Evolutionary conservation across 2,113 vertebrate species (phyloP), one percentile per base, ranked within the genome.

Genomic region (Elgaria multicarinata): DNA sequence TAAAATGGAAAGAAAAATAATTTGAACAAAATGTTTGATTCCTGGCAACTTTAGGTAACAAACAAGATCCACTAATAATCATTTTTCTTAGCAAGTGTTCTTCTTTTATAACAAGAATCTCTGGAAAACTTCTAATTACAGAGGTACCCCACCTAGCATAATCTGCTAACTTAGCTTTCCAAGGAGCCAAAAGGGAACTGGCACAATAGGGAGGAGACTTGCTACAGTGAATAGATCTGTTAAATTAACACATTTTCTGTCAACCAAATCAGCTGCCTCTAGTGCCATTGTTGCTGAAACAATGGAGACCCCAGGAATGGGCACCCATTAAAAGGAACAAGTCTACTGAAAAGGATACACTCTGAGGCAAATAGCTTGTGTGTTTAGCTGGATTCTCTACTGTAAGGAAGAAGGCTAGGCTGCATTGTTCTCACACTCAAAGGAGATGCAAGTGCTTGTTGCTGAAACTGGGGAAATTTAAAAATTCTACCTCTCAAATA

Each of bases 161-260:
- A 94, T 93, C 92, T 88, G 69, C 89, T 92, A 95, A 83, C 89
- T 5, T 88, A 89, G 94, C 90, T 95, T 94, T 95, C 91, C 90
- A 94, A 92, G 91, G 91, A 96, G 95, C 94, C 93, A 93, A 95
- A 93, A 94, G 88, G 95, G 90, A 94, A 94, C 81, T 93, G 87
- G 87, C 95, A 97, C 95, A 96, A 96, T 94, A 85, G 83, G 92
- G 92, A 93, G 91, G 89, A 96, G 93, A 89, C 88, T 85, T 78
- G 93, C 96, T 96, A 93, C 96, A 97, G 94, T 95, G 94, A 96
- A 94, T 89, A 95, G 92, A 96, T 96, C 95, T 96, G 95, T 96
- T 97, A 95, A 96, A 97, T 97, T 96, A 97, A 97, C 96, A 96
- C 93, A 95, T 95, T 97, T 96, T 97, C 97, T 96, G 96, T 96